A percentile compares a stretch with the other conserved stretches of the same genome.
Evolutionary conservation across 2,797 vertebrate genomes (phyloP).

Genomic region (Pristis pectinata): DNA sequence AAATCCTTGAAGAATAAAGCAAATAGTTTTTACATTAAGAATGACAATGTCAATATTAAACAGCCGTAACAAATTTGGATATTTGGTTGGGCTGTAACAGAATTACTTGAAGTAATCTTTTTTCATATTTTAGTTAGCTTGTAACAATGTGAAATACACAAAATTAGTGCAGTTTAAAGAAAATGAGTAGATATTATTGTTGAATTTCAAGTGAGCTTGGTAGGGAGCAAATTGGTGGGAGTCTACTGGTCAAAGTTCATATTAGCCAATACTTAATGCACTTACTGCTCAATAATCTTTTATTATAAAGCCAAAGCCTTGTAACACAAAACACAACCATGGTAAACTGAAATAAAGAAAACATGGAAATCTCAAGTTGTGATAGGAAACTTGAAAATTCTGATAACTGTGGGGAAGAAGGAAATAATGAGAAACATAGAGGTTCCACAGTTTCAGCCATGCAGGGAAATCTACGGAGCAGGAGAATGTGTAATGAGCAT

Average conservation of each 20-base stretch:
- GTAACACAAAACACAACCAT: neutral
- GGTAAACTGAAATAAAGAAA: neutral
- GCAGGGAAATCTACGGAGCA: neutral
- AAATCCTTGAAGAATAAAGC: conserved; percentile 39
- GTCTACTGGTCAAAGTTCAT: neutral
- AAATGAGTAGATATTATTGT: neutral
- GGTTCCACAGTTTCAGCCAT: neutral
- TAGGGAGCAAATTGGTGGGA: neutral
- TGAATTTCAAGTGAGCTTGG: neutral
- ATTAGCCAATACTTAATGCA: neutral
- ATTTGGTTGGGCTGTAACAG: neutral
- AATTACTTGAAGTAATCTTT: neutral
- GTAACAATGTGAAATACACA: neutral
- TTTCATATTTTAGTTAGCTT: neutral
- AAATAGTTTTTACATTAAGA: neutral
- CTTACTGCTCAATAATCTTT: neutral
- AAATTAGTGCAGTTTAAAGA: neutral
- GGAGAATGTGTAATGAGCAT: neutral
- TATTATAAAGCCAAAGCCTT: neutral
- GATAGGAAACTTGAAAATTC: neutral
- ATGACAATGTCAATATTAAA: neutral
- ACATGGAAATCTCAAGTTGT: neutral
- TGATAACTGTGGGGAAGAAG: neutral
- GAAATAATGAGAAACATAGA: neutral
- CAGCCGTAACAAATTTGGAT: neutral